A percentile compares a stretch with the other conserved stretches of the same genome.
Evolutionary conservation across 2,113 vertebrate species (phyloP).

Genomic region (Petrocephalus zakoni): DNA sequence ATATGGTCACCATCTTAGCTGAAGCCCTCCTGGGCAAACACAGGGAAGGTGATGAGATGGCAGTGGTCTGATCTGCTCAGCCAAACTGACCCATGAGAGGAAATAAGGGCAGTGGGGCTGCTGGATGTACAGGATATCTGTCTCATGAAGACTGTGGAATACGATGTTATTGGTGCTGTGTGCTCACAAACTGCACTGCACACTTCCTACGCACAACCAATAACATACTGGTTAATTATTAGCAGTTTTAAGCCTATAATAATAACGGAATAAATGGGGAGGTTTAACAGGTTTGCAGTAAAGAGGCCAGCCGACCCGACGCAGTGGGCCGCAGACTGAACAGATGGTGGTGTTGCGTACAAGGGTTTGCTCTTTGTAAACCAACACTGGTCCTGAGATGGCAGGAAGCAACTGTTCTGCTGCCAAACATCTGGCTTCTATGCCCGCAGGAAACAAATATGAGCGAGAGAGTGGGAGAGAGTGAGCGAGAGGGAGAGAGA

Average conservation of each 20-base stretch:
- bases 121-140: neutral
- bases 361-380: slow-evolving; percentile 41
- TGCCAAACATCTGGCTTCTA: slow-evolving; percentile 57
- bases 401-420: slow-evolving; percentile 51
- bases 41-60: neutral
- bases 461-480: slow-evolving; percentile 34
- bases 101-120: neutral
- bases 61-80: neutral
- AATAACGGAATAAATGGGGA: slow-evolving; percentile 32
- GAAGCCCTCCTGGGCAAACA: neutral
- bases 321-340: slow-evolving; percentile 43
- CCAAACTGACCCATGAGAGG: neutral
- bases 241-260: slow-evolving; percentile 18
- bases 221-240: neutral
- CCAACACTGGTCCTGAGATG: slow-evolving; percentile 41
- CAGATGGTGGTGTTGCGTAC: slow-evolving; percentile 34
- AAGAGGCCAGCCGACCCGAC: slow-evolving; percentile 38
- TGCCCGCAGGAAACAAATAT: slow-evolving; percentile 50
- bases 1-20: neutral
- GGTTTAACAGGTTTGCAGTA: slow-evolving; percentile 44
- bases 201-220: neutral
- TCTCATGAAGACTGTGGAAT: neutral
- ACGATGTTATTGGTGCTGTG: neutral
- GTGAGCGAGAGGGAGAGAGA: slow-evolving; percentile 45
- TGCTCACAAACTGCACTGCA: neutral